Conservation (phyloP, 2,113 vertebrate species). For the Pachyramphus minor region DNA sequence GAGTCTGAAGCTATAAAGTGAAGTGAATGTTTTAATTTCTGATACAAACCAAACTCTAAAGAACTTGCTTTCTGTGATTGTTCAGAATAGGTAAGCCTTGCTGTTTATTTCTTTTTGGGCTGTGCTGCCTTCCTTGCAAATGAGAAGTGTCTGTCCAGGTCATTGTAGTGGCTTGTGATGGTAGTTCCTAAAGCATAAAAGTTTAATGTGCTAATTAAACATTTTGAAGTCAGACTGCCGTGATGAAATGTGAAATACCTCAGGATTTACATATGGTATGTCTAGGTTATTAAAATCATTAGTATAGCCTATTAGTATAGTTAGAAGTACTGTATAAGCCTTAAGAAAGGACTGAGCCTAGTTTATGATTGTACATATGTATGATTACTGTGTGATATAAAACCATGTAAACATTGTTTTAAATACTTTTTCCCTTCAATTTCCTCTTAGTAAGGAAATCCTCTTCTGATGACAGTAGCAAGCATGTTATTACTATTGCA, state of each 20-base stretch:
- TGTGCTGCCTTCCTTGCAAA: not conserved
- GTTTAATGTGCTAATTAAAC: not conserved
- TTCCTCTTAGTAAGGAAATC: not conserved
- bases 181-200: not conserved
- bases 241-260: not conserved
- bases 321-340: not conserved
- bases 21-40: not conserved
- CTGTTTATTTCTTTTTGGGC: not conserved
- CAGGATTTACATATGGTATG: not conserved
- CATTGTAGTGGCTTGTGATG: not conserved
- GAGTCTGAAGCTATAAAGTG: not conserved
- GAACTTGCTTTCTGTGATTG: not conserved
- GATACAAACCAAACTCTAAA: not conserved
- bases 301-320: not conserved
- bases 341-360: not conserved
- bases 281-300: not conserved
- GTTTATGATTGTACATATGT: not conserved
- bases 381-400: not conserved
- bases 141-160: not conserved
- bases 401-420: not conserved
- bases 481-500: not conserved
- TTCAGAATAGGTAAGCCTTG: not conserved
- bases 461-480: not conserved
- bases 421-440: not conserved
- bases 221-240: not conserved